These are phyloP conservation scores for Tholera decimalis DNA, from an alignment of 2,888 invertebrate species.

Conservation along the genomic window DNA sequence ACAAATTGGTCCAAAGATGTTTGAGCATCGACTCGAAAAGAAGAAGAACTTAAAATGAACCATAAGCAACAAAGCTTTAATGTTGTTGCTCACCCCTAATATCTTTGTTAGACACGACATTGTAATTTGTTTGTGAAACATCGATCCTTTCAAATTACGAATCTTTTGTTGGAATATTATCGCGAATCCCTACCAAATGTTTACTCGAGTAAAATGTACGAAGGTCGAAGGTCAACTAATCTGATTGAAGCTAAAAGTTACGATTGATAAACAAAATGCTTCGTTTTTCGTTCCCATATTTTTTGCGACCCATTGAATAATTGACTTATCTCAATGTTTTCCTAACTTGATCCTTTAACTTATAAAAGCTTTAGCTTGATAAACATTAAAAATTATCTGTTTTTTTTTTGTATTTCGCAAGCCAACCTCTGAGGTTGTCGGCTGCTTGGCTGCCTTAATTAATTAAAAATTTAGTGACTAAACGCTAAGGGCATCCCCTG, in stretches of 20 bases:
- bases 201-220: not conserved
- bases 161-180: not conserved
- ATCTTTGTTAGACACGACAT: not conserved
- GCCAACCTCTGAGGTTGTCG: too few species aligned
- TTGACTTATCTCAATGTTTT: slow-evolving; percentile 38
- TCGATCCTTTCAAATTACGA: not conserved
- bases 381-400: too few species aligned
- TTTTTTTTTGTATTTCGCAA: too few species aligned
- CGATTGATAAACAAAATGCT: slow-evolving; percentile 23
- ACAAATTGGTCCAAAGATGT: too few species aligned
- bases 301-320: slow-evolving; percentile 35
- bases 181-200: not conserved
- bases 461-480: too few species aligned
- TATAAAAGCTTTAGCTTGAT: slow-evolving; percentile 3
- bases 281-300: slow-evolving; percentile 3
- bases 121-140: not conserved
- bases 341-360: slow-evolving; percentile 19
- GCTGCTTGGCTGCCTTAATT: too few species aligned
- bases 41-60: too few species aligned
- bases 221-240: not conserved
- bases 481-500: too few species aligned
- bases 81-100: too few species aligned
- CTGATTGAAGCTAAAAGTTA: slow-evolving; percentile 8
- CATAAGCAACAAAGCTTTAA: too few species aligned
- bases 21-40: too few species aligned